Percentiles rank a stretch among this genome's conserved stretches.
Conservation (phyloP, 2,888 invertebrate species). For the Eupithecia tripunctaria region DNA sequence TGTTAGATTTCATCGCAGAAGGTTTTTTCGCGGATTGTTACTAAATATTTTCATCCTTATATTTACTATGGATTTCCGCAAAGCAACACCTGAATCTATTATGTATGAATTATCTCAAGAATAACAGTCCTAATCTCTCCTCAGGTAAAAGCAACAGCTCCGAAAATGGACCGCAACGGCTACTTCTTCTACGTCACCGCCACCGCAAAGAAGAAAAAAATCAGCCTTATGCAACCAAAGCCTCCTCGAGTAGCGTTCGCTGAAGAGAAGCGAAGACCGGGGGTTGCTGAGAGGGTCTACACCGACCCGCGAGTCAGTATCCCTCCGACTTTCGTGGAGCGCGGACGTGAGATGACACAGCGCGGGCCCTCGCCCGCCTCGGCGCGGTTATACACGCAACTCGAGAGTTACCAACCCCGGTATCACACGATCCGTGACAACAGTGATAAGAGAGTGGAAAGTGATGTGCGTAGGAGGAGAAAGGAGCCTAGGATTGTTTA, state of each 20-base stretch:
- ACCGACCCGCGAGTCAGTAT: conserved; percentile 59
- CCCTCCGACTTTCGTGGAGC: conserved; percentile 64
- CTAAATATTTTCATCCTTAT: too few relatives aligned
- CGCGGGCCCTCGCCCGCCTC: conserved; percentile 71
- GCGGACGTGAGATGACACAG: conserved; percentile 73
- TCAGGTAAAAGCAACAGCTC: conserved; percentile 79
- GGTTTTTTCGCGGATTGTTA: too few relatives aligned
- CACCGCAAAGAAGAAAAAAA: conserved; percentile 83
- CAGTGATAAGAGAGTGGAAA: conserved; percentile 78
- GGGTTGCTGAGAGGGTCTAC: conserved; percentile 69
- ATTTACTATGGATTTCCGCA: too few relatives aligned
- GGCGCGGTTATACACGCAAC: conserved; percentile 77
- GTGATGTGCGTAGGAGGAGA: conserved; percentile 72
- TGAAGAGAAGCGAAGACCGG: conserved; percentile 74
- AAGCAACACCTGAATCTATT: too few relatives aligned
- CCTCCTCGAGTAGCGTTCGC: conserved; percentile 77
- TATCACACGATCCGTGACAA: conserved; percentile 81
- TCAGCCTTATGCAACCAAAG: conserved; percentile 79
- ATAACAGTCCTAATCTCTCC: conserved; percentile 18
- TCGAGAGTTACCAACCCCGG: conserved; percentile 81
- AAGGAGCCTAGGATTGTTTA: conserved; percentile 71
- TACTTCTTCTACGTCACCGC: conserved; percentile 80
- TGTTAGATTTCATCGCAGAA: too few relatives aligned
- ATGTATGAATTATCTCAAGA: background rate
- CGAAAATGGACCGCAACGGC: conserved; percentile 81